Conservation (phyloP, 64 coral and sea anemone genomes). For the Trachythela sp. region DNA sequence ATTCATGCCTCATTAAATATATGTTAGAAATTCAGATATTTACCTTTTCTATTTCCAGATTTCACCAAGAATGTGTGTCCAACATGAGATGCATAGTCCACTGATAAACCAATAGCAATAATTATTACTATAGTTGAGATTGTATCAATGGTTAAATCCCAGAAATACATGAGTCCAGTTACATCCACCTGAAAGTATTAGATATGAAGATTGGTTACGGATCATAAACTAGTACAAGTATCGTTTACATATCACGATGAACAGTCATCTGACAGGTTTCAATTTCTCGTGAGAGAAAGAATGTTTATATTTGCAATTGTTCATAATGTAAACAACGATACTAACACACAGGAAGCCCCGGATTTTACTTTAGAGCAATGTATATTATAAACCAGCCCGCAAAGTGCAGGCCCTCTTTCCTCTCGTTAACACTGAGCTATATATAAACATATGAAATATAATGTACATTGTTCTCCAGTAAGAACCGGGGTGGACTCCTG, state of each 20-base stretch:
- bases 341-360: no score
- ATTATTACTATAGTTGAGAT: constrained; percentile 72
- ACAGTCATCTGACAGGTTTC: not conserved
- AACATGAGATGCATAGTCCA: constrained; percentile 92
- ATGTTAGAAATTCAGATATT: not conserved
- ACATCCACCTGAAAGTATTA: constrained; percentile 59
- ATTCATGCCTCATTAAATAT: no score
- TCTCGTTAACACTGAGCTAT: no score
- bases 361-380: no score
- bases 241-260: not conserved
- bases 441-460: no score
- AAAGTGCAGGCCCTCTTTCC: no score
- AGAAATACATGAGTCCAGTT: constrained; percentile 74
- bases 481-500: no score
- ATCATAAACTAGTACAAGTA: not conserved
- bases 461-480: no score
- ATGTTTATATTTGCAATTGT: no score
- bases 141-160: constrained; percentile 82
- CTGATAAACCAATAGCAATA: constrained; percentile 79
- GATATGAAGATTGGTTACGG: not conserved
- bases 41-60: constrained; percentile 68
- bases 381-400: no score
- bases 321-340: no score
- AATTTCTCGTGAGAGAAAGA: no score
- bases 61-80: constrained; percentile 88